Percentiles rank a stretch among this genome's conserved stretches.
Evolutionary conservation across 2,888 invertebrate species (phyloP).

Genomic region (Eumacrocentrus americanus): DNA sequence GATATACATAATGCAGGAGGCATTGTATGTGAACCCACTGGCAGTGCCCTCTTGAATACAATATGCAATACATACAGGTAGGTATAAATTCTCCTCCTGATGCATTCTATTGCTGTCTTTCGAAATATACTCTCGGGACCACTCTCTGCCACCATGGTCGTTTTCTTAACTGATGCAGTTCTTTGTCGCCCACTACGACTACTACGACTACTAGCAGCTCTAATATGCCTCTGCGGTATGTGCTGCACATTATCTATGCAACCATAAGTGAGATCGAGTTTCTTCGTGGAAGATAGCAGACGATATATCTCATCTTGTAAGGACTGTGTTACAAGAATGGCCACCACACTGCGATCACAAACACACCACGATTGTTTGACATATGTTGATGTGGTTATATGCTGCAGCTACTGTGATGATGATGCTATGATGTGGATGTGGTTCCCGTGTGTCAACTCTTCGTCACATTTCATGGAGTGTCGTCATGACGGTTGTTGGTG

Average conservation of each 20-base stretch:
- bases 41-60: conserved; percentile 38
- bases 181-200: conserved; percentile 4
- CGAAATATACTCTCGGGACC: conserved; percentile 47
- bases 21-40: conserved; percentile 52
- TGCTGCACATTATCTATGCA: conserved; percentile 43
- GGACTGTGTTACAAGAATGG: no score
- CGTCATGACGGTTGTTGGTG: no score
- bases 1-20: conserved; percentile 59
- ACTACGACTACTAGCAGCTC: no score
- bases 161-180: conserved; percentile 5
- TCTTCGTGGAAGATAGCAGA: no score
- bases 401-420: no score
- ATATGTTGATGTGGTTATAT: no score
- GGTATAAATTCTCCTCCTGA: conserved; percentile 38
- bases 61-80: conserved; percentile 46
- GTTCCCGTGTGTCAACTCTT: no score
- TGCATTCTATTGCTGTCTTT: conserved; percentile 55
- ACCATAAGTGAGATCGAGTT: background rate
- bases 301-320: no score
- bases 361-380: no score
- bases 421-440: no score
- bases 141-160: conserved; percentile 26
- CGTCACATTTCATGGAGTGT: no score
- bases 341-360: no score
- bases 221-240: conserved; percentile 41